Percentiles rank a stretch among this genome's conserved stretches.
phyloP scores from a whole-genome alignment of 2,888 invertebrate genomes.

The Drosophila meridiana region DNA sequence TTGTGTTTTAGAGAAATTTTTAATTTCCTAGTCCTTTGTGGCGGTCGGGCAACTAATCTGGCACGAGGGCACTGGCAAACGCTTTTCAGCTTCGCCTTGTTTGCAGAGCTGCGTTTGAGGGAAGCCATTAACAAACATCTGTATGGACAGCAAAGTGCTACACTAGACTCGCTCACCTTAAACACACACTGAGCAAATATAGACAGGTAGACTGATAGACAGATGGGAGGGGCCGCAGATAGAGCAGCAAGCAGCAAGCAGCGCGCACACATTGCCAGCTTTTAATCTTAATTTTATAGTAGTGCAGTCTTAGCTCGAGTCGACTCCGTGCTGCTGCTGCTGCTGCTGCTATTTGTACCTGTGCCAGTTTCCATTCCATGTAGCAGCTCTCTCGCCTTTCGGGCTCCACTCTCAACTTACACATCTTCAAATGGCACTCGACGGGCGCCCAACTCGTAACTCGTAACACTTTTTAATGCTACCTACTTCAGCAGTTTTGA shows the following conservation, averaged over 20 bases:
- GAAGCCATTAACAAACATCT: slow-evolving; percentile 68
- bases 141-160: slow-evolving; percentile 51
- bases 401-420: slow-evolving; percentile 3
- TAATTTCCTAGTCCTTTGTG: slow-evolving; percentile 70
- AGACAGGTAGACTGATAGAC: slow-evolving; percentile 9
- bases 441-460: slow-evolving; percentile 15
- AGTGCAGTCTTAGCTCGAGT: slow-evolving; percentile 25
- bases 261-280: slow-evolving; percentile 48
- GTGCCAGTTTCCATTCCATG: slow-evolving; percentile 19
- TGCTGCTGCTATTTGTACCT: slow-evolving; percentile 12
- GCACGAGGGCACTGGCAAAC: slow-evolving; percentile 32
- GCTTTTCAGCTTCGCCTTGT: slow-evolving; percentile 28
- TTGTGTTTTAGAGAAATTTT: slow-evolving; percentile 59
- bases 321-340: slow-evolving; percentile 5
- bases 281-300: slow-evolving; percentile 80
- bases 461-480: slow-evolving; percentile 57
- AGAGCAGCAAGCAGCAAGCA: neutral
- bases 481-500: slow-evolving; percentile 40
- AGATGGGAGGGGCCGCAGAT: neutral
- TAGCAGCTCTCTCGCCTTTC: slow-evolving; percentile 6
- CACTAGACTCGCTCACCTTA: slow-evolving; percentile 53
- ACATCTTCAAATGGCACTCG: slow-evolving; percentile 15
- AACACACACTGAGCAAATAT: slow-evolving; percentile 33
- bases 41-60: slow-evolving; percentile 60
- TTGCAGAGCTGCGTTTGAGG: slow-evolving; percentile 21